Percentiles rank a stretch among this genome's conserved stretches.
Evolutionary conservation across 2,888 invertebrate species (phyloP).

Genomic region (Nymphalis polychloros): DNA sequence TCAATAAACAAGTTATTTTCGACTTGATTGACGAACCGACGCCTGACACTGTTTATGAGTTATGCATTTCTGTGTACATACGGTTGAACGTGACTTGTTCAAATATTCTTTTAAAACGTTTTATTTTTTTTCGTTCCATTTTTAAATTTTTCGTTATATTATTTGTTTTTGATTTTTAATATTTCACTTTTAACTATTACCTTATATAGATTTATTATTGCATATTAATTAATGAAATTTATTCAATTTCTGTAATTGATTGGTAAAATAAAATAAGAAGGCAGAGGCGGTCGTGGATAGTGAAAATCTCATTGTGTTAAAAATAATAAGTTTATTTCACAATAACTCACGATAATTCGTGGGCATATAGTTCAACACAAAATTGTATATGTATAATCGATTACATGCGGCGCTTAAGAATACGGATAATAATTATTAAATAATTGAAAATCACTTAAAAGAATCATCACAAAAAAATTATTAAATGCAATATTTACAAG

Average conservation of each 20-base stretch:
- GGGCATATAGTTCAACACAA: slow-evolving; percentile 66
- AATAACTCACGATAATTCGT: slow-evolving; percentile 56
- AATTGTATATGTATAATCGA: slow-evolving; percentile 64
- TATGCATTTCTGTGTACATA: slow-evolving; percentile 37
- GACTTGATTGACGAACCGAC: slow-evolving; percentile 58
- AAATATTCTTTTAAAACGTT: slow-evolving; percentile 8
- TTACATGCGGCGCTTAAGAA: slow-evolving; percentile 69
- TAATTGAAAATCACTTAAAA: slow-evolving; percentile 48
- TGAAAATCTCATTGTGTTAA: slow-evolving; percentile 49
- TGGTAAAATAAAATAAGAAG: background rate
- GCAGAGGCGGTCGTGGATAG: slow-evolving; percentile 22
- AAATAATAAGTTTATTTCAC: slow-evolving; percentile 73
- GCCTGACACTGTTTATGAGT: slow-evolving; percentile 55
- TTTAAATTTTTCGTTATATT: background rate
- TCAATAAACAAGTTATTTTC: slow-evolving; percentile 64
- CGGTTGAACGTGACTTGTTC: slow-evolving; percentile 12
- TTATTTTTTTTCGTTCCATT: slow-evolving; percentile 7
- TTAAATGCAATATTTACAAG: slow-evolving; percentile 79
- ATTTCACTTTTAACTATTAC: too few species aligned
- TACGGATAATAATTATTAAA: slow-evolving; percentile 47
- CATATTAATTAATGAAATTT: background rate
- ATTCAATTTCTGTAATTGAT: background rate
- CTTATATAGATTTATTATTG: too few species aligned
- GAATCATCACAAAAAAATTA: slow-evolving; percentile 64
- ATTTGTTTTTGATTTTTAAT: too few species aligned